Base-by-base conservation (phyloP, 2,888 invertebrate genomes). In the Drosophila eohydei region DNA sequence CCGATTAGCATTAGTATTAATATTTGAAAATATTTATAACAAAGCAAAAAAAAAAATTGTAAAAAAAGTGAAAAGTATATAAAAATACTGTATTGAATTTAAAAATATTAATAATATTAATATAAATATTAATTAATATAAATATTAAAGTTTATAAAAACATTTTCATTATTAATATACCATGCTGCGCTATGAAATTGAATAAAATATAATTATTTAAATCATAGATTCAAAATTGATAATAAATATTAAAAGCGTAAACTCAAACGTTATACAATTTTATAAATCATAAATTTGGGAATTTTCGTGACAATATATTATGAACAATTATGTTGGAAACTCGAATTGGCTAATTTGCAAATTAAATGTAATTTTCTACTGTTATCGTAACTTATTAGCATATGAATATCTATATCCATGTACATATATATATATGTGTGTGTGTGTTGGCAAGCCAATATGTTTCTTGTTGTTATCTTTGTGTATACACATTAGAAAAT, bases 401-500 rank as follows among this genome's bases (percentile, higher is more conserved):
- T 51, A 43, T 28, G 61, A 21, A 21, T 21, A 51, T 14, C 11
- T 12, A 34, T 34, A 21, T 21, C 12, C 3, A 21, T 43, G 3
- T 38, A 7, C 4, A 30, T 41, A 26, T 28, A 3, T 38, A 21
- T 60, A 38, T 38, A 36, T 55, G 55, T 43, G 40, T 46, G 34
- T 30, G n/a, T 56, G 11, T 44, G 28, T 26, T 44, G 34, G 30
- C 30, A 46, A 32, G 40, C 40, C 48, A 58, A 50, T 44, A 55
- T 64, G 54, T 58, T 57, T 36, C 51, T 21, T 40, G 43, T 56
- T 61, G 62, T 71, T 73, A 71, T 63, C 51, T 56, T 56, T 67
- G 41, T 71, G 52, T 54, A 41, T 41, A 55, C 54, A 56, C 51
- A 56, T 71, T 64, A 26, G 69, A 76, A 78, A 76, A 84, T 88